These are phyloP conservation scores for Rhopalosiphum padi DNA, from an alignment of 1,140 invertebrate species.

Conservation along the genomic window DNA sequence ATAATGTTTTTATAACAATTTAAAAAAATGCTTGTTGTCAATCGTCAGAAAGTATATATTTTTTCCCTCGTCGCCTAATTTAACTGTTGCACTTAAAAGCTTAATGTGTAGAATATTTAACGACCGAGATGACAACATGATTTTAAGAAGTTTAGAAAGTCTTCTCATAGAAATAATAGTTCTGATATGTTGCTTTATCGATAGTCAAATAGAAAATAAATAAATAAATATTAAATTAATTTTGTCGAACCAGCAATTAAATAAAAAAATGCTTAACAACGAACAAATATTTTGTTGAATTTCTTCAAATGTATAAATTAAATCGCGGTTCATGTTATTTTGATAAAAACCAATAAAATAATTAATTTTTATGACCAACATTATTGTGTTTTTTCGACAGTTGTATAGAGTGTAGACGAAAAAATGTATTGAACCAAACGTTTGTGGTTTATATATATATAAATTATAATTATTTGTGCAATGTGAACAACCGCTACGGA, in stretches of 20 bases:
- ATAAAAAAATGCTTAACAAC: not conserved
- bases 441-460: not conserved
- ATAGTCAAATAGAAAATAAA: not conserved
- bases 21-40: not conserved
- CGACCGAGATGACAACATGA: not conserved
- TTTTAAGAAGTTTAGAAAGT: constrained; percentile 12
- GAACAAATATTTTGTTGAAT: not conserved
- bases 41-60: not conserved
- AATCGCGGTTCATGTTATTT: not conserved
- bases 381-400: not conserved
- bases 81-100: not conserved
- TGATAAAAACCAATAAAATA: not conserved
- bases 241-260: not conserved
- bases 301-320: no score
- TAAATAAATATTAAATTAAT: not conserved
- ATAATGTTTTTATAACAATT: not conserved
- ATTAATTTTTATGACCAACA: not conserved
- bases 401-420: not conserved
- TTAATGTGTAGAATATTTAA: not conserved
- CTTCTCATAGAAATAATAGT: not conserved
- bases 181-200: not conserved
- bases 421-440: not conserved
- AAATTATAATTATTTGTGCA: not conserved
- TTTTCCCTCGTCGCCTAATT: not conserved
- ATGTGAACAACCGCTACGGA: not conserved